Evolutionary conservation across 2,797 vertebrate species (phyloP).

Genomic region (Hapalemur alaotrensis): DNA sequence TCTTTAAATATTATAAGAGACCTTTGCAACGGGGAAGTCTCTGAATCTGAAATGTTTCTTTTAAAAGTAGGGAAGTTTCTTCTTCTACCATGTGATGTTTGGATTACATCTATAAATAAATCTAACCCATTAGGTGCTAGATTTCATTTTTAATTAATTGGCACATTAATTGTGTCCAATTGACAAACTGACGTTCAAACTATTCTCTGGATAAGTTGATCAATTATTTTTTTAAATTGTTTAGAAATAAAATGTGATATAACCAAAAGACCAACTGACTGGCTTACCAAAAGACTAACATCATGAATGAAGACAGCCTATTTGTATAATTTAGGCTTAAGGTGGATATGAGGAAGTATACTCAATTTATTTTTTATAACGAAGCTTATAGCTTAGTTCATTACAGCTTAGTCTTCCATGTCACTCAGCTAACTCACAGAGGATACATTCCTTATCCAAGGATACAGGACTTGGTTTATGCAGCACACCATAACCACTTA

Average conservation of each 20-base stretch:
- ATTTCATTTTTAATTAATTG: not conserved
- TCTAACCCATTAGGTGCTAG: not conserved
- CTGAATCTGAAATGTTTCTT: not conserved
- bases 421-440: not conserved
- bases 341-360: not conserved
- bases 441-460: not conserved
- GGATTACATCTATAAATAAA: not conserved
- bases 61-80: not conserved
- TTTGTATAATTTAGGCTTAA: not conserved
- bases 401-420: not conserved
- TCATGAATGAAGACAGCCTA: not conserved
- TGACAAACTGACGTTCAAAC: not conserved
- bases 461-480: not conserved
- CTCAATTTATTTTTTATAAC: not conserved
- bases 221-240: not conserved
- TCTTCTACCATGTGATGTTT: not conserved
- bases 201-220: not conserved
- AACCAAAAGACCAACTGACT: not conserved
- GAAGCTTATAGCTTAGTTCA: not conserved
- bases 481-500: not conserved
- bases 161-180: not conserved
- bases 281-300: not conserved
- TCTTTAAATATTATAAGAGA: not conserved
- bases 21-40: not conserved
- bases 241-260: not conserved